A percentile compares a stretch with the other conserved stretches of the same genome.
Evolutionary conservation across 92 coral and sea anemone species (phyloP).

Genomic region (Meandrina meandrites): DNA sequence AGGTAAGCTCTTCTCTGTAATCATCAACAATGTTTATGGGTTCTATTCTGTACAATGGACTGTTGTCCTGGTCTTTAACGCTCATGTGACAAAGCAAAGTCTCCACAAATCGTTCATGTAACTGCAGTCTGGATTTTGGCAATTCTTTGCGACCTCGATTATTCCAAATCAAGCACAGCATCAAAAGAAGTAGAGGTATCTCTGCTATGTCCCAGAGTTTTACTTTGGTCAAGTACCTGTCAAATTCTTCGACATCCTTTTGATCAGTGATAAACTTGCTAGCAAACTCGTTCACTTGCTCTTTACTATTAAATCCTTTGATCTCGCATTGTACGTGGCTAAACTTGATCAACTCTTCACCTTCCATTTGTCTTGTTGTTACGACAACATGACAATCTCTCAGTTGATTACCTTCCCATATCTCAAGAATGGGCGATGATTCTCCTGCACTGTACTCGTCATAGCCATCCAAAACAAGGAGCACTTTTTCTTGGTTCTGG

Average conservation of each 20-base stretch:
- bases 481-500: background rate
- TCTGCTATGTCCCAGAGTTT: background rate
- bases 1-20: background rate
- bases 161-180: conserved; percentile 1
- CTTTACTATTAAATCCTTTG: background rate
- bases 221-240: background rate
- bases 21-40: background rate
- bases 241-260: background rate
- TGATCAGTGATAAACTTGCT: background rate
- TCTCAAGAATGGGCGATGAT: background rate
- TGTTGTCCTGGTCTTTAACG: too few species aligned
- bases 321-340: conserved; percentile 2
- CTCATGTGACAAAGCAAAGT: background rate
- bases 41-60: background rate
- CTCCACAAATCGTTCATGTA: background rate
- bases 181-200: conserved; percentile 7
- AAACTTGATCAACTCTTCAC: background rate
- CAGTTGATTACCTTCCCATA: conserved; percentile 1
- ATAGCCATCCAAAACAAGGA: background rate
- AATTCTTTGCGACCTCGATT: background rate
- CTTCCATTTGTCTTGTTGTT: background rate
- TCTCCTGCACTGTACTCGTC: background rate
- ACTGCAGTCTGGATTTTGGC: background rate
- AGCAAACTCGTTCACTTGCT: background rate
- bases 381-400: background rate